A percentile compares a stretch with the other conserved stretches of the same genome.
phyloP scores from a whole-genome alignment of 2,888 invertebrate species.

The Erpobdella octoculata region DNA sequence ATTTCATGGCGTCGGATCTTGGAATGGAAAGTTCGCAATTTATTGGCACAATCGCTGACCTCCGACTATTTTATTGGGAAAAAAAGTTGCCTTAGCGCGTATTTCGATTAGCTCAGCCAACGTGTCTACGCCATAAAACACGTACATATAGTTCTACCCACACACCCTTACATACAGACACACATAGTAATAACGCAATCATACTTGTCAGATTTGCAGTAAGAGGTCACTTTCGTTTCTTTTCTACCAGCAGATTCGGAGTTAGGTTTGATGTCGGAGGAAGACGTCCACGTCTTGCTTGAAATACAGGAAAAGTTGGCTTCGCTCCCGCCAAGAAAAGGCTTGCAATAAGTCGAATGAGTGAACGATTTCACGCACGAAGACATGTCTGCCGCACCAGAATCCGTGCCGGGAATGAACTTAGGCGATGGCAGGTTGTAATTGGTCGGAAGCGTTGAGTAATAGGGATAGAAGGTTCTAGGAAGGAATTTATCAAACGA shows the following conservation, averaged over 20 bases:
- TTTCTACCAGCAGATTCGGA: neutral
- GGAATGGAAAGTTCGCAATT: slow-evolving; percentile 6
- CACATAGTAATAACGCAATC: neutral
- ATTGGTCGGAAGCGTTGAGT: neutral
- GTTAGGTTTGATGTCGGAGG: neutral
- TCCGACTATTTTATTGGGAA: neutral
- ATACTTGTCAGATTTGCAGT: neutral
- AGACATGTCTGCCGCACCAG: neutral
- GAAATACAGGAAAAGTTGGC: neutral
- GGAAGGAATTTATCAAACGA: neutral
- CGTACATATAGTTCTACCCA: too few species aligned
- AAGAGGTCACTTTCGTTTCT: neutral
- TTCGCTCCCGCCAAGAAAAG: neutral
- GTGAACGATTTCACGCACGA: neutral
- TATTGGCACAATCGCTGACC: neutral
- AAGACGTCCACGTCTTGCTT: neutral
- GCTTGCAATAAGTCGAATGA: neutral
- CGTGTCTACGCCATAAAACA: too few species aligned
- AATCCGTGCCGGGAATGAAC: neutral
- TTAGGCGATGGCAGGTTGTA: neutral
- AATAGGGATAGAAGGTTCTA: neutral
- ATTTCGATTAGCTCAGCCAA: too few species aligned
- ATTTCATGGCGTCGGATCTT: slow-evolving; percentile 44
- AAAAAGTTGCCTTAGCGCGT: too few species aligned
- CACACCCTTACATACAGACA: too few species aligned